Conservation (phyloP, 2,113 vertebrate species). For the Gymnocephalus cernua region DNA sequence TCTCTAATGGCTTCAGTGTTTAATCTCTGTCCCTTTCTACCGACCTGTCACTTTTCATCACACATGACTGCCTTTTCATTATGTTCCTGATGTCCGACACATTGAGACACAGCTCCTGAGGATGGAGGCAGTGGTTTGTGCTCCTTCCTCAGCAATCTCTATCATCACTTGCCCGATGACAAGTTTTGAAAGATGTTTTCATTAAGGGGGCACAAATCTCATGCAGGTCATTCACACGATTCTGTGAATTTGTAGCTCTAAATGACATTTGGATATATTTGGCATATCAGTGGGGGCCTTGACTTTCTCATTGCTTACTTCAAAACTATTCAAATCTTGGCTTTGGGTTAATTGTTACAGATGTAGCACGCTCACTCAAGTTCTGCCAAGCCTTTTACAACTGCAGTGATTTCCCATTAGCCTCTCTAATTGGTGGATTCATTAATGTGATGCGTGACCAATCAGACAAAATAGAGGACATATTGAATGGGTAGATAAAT, state of each 20-base stretch:
- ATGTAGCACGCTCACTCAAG: slow-evolving; percentile 23
- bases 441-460: slow-evolving; percentile 53
- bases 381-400: slow-evolving; percentile 51
- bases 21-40: slow-evolving; percentile 49
- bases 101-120: slow-evolving; percentile 29
- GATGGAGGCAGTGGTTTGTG: slow-evolving; percentile 17
- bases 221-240: background rate
- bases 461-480: slow-evolving; percentile 39
- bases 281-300: background rate
- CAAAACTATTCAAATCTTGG: slow-evolving; percentile 23
- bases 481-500: slow-evolving; percentile 42
- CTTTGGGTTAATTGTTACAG: slow-evolving; percentile 32
- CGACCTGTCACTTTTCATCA: slow-evolving; percentile 42
- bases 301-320: slow-evolving; percentile 18
- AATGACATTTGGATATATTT: slow-evolving; percentile 6
- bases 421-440: slow-evolving; percentile 41
- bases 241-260: background rate
- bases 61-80: slow-evolving; percentile 61
- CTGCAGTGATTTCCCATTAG: slow-evolving; percentile 52
- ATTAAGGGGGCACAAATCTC: background rate
- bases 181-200: slow-evolving; percentile 18
- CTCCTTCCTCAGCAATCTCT: slow-evolving; percentile 1
- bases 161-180: background rate
- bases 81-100: slow-evolving; percentile 41
- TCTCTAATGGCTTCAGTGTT: slow-evolving; percentile 49